A percentile compares a stretch with the other conserved stretches of the same genome.
Conservation (phyloP, 2,113 vertebrate genomes). For the Elephas maximus region DNA sequence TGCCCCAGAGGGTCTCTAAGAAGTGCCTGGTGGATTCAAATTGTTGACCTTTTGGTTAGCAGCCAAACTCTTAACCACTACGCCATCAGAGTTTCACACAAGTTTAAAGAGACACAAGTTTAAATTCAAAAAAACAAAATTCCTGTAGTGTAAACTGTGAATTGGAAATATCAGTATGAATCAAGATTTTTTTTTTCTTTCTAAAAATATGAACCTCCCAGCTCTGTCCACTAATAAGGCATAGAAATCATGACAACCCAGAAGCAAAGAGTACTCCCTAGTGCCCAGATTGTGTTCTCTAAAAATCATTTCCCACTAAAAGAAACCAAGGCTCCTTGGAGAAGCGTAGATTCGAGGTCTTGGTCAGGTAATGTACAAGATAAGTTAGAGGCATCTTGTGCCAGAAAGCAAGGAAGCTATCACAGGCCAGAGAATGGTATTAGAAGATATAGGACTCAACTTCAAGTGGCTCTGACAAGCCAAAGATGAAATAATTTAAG, state of each 20-base stretch:
- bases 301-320: background rate
- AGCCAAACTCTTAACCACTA: no score
- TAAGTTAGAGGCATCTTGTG: background rate
- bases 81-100: no score
- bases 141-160: background rate
- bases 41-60: no score
- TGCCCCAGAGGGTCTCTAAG: no score
- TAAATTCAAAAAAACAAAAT: slow-evolving; percentile 19
- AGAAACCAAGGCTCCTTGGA: background rate
- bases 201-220: background rate
- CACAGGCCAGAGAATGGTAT: background rate
- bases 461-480: background rate
- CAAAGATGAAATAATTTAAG: background rate
- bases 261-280: background rate
- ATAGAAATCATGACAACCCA: background rate
- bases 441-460: background rate
- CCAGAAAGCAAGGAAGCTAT: background rate
- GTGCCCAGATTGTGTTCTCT: background rate
- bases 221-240: background rate
- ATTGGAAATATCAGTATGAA: background rate
- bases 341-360: background rate
- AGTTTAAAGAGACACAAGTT: background rate
- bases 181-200: background rate
- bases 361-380: background rate
- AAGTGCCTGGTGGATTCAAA: no score